Conservation (phyloP, 2,888 invertebrate genomes). For the Perizoma flavofasciatum region DNA sequence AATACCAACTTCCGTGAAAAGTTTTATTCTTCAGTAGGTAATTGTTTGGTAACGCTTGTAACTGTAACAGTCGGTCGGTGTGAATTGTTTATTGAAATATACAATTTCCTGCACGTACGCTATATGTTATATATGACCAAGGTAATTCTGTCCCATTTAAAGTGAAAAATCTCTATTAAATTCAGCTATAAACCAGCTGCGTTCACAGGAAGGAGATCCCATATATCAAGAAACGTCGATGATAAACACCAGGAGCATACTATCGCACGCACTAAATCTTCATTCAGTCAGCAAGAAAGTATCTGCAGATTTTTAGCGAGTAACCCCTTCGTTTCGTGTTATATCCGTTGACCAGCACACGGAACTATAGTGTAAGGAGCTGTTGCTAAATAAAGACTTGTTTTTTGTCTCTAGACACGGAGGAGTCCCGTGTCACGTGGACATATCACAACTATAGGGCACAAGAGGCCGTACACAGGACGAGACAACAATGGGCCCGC, state of each 20-base stretch:
- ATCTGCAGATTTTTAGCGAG: constrained; percentile 53
- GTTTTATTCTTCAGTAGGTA: constrained; percentile 33
- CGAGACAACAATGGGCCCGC: constrained; percentile 68
- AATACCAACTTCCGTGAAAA: constrained; percentile 44
- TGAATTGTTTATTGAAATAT: constrained; percentile 9
- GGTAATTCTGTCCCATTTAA: not conserved
- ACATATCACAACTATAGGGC: constrained; percentile 44
- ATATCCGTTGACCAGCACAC: constrained; percentile 57
- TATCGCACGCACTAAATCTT: constrained; percentile 65
- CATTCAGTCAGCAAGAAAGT: constrained; percentile 55
- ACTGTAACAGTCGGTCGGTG: constrained; percentile 19
- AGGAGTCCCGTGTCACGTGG: constrained; percentile 43
- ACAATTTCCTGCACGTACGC: not conserved
- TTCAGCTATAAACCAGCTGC: constrained; percentile 24
- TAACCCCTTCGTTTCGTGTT: constrained; percentile 52
- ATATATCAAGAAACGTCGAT: constrained; percentile 51
- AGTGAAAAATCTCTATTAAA: constrained; percentile 31
- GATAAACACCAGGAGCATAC: constrained; percentile 49
- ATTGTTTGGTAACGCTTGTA: constrained; percentile 31
- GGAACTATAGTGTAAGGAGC: constrained; percentile 17
- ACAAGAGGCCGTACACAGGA: constrained; percentile 55
- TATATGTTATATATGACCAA: not conserved
- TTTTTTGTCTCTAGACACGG: constrained; percentile 49
- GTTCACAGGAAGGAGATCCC: constrained; percentile 34
- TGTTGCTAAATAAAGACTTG: constrained; percentile 55